Percentiles rank a stretch among this genome's conserved stretches.
phyloP scores from a whole-genome alignment of 2,888 invertebrate genomes.

The Gymnocheta viridis region DNA sequence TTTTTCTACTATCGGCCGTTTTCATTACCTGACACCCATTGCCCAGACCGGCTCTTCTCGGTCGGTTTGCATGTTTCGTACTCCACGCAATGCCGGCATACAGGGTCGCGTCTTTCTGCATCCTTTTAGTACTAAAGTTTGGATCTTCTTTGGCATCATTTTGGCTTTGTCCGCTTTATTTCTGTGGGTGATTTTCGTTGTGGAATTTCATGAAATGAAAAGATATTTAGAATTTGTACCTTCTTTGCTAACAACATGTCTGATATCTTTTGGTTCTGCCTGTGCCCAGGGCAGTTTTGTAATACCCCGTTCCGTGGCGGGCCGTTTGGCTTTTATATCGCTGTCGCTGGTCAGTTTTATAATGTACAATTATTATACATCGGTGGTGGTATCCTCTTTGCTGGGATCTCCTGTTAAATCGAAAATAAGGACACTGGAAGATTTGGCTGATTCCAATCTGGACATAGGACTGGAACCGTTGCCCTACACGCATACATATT shows the following conservation, averaged over 20 bases:
- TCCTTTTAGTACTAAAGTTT: constrained; percentile 84
- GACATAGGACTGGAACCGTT: constrained; percentile 83
- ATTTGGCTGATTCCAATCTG: constrained; percentile 83
- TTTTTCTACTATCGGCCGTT: constrained; percentile 71
- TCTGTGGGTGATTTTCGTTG: constrained; percentile 78
- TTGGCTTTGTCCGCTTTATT: constrained; percentile 77
- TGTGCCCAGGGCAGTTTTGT: constrained; percentile 83
- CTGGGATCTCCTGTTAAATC: constrained; percentile 84
- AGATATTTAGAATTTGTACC: constrained; percentile 73
- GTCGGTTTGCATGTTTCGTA: constrained; percentile 84
- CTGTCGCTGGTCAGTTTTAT: constrained; percentile 81
- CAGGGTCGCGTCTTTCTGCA: constrained; percentile 84
- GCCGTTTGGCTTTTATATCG: constrained; percentile 79
- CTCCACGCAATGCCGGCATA: constrained; percentile 84
- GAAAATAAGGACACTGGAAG: constrained; percentile 83
- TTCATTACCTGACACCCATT: constrained; percentile 69
- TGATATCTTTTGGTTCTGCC: constrained; percentile 82
- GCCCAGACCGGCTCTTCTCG: constrained; percentile 74
- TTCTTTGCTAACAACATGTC: constrained; percentile 76
- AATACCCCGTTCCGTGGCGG: constrained; percentile 82
- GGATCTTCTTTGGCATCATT: constrained; percentile 82
- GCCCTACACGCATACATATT: constrained; percentile 76
- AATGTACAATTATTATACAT: constrained; percentile 85
- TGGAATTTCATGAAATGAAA: constrained; percentile 74
- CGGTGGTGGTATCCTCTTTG: constrained; percentile 85